Evolutionary conservation across 2,113 vertebrate genomes (phyloP).

Genomic region (Chaetorhynchus papuensis): DNA sequence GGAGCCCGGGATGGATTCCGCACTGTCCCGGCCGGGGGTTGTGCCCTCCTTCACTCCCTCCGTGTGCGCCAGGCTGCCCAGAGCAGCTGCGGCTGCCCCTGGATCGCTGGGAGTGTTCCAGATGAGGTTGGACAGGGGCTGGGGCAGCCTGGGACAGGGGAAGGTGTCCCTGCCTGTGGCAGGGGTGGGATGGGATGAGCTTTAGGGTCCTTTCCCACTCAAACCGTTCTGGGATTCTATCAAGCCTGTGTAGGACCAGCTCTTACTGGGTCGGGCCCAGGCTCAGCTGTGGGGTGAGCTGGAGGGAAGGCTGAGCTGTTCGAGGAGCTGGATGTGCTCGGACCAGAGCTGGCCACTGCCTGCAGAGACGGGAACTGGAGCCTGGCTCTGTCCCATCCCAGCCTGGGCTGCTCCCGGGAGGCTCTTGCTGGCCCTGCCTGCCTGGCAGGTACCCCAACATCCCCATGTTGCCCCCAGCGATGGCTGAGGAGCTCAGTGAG

Average conservation of each 20-base stretch:
- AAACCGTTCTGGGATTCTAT: background rate
- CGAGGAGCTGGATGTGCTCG: background rate
- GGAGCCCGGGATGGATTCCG: background rate
- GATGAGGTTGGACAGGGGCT: background rate
- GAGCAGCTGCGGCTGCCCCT: background rate
- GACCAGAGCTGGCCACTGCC: background rate
- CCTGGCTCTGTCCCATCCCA: background rate
- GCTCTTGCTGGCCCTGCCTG: background rate
- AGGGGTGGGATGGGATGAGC: background rate
- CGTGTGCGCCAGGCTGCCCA: background rate
- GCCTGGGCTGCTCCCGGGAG: background rate
- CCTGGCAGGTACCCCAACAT: rapidly evolving
- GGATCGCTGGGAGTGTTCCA: background rate
- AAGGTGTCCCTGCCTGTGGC: background rate
- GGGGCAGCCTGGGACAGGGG: background rate
- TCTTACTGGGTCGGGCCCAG: background rate
- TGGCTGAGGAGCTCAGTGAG: constrained; percentile 13
- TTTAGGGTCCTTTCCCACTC: background rate
- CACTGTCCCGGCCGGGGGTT: background rate
- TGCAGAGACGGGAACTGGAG: background rate
- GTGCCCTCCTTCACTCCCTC: too few relatives aligned
- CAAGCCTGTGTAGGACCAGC: background rate
- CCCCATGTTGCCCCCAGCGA: background rate
- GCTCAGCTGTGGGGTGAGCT: background rate
- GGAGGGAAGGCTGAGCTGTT: background rate